Conservation (phyloP, 1,140 invertebrate genomes). For the Phymastichus coffea region DNA sequence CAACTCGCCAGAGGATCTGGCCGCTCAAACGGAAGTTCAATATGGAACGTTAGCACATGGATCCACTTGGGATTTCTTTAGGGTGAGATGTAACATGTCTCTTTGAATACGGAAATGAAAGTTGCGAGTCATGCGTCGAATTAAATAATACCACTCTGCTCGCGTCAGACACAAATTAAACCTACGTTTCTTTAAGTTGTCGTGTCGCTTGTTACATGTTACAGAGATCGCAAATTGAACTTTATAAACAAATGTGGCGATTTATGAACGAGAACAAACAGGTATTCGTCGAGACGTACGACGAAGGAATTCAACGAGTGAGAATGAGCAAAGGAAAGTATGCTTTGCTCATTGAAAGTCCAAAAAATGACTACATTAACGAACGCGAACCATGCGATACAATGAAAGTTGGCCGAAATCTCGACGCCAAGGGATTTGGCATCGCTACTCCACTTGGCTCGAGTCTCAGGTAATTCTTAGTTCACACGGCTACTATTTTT, state of each 20-base stretch:
- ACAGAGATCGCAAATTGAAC: slow-evolving; percentile 84
- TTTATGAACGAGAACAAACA: slow-evolving; percentile 86
- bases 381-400: slow-evolving; percentile 92
- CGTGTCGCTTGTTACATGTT: no score
- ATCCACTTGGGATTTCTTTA: slow-evolving; percentile 91
- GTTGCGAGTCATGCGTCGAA: no score
- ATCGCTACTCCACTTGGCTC: slow-evolving; percentile 90
- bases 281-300: slow-evolving; percentile 80
- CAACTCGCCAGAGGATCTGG: slow-evolving; percentile 90
- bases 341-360: slow-evolving; percentile 92
- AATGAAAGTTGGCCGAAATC: slow-evolving; percentile 89
- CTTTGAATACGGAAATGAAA: no score
- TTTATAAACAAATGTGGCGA: slow-evolving; percentile 94
- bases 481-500: no score
- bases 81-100: slow-evolving; percentile 69
- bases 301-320: slow-evolving; percentile 81
- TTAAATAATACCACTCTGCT: no score
- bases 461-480: slow-evolving; percentile 67
- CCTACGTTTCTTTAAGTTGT: no score
- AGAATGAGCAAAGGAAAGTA: slow-evolving; percentile 86
- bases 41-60: slow-evolving; percentile 87
- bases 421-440: slow-evolving; percentile 93
- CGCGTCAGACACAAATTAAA: no score
- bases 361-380: slow-evolving; percentile 93
- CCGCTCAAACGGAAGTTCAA: slow-evolving; percentile 92